These are phyloP conservation scores for Circaetus gallicus DNA, from an alignment of 2,113 vertebrate species.

Conservation along the genomic window DNA sequence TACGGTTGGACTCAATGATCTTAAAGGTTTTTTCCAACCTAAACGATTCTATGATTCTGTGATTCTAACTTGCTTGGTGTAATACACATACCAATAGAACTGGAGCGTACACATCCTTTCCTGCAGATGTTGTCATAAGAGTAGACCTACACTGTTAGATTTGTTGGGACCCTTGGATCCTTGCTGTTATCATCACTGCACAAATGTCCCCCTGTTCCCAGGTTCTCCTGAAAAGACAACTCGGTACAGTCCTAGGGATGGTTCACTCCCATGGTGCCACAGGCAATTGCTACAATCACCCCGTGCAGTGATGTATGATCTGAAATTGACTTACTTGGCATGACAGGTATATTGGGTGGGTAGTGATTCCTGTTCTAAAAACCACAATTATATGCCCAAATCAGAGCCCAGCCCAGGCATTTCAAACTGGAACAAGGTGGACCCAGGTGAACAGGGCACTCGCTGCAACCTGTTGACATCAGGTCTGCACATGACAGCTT, in stretches of 20 bases:
- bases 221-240: neutral
- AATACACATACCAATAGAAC: neutral
- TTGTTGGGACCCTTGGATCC: neutral
- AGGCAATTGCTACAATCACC: neutral
- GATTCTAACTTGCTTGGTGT: neutral
- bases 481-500: neutral
- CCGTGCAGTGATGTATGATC: fast-evolving
- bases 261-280: fast-evolving
- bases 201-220: neutral
- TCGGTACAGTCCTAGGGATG: neutral
- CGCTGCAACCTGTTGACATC: fast-evolving
- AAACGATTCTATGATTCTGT: neutral
- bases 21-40: neutral
- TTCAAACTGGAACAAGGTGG: neutral
- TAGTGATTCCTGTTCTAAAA: neutral
- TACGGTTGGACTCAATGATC: fast-evolving
- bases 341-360: neutral
- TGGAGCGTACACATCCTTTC: neutral
- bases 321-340: neutral
- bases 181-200: neutral
- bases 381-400: fast-evolving
- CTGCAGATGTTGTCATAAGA: neutral
- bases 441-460: neutral
- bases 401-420: neutral
- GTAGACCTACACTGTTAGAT: neutral